Conservation (phyloP, 2,113 vertebrate genomes). For the Bubo bubo region DNA sequence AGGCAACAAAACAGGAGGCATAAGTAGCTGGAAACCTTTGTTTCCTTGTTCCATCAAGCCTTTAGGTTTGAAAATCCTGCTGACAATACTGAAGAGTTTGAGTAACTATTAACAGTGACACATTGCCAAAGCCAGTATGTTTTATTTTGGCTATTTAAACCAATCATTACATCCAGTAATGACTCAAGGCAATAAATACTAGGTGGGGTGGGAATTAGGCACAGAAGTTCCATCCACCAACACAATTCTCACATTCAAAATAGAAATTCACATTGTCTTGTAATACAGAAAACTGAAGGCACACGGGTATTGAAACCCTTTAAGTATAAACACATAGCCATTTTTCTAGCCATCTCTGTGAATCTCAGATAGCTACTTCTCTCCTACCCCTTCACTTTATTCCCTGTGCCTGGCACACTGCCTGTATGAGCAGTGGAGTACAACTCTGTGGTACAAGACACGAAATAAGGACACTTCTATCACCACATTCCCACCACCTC, state of each 20-base stretch:
- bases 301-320: neutral
- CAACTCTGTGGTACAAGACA: neutral
- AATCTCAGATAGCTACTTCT: neutral
- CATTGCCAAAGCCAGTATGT: neutral
- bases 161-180: neutral
- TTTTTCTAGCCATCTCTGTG: no score
- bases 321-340: neutral
- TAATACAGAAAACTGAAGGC: neutral
- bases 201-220: rapidly evolving
- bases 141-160: conserved; percentile 5
- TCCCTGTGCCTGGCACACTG: neutral
- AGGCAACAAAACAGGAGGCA: conserved; percentile 23
- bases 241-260: neutral
- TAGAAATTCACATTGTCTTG: neutral
- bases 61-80: neutral
- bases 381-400: neutral
- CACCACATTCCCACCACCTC: neutral
- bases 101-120: neutral
- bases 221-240: neutral
- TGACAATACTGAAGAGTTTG: neutral
- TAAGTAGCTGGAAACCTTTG: conserved; percentile 1
- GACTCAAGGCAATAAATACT: neutral
- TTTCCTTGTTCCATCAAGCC: neutral
- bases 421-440: rapidly evolving
- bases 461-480: neutral